phyloP scores from a whole-genome alignment of 2,888 invertebrate genomes.

The Dinocampus coccinellae region DNA sequence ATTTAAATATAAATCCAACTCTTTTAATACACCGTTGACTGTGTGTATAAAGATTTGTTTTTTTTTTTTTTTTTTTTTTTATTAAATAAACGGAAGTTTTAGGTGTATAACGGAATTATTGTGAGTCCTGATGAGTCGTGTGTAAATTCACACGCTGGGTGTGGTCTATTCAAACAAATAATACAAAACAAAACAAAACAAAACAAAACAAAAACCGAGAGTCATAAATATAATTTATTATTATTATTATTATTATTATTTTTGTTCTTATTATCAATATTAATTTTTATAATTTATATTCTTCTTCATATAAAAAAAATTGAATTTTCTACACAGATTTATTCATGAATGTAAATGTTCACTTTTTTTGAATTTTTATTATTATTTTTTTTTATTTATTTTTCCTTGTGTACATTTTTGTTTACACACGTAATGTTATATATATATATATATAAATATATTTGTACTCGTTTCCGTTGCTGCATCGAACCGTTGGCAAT shows the following conservation, averaged over 20 bases:
- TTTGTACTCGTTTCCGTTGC: background rate
- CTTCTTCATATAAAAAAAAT: background rate
- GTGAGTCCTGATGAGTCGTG: background rate
- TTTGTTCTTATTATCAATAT: background rate
- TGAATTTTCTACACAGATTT: background rate
- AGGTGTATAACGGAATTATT: constrained; percentile 17
- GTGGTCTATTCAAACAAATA: no score
- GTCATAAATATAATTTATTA: no score
- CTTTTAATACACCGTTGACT: no score
- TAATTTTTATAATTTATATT: background rate
- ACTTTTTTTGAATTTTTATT: background rate
- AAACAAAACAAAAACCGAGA: no score
- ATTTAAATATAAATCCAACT: background rate
- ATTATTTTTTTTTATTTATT: no score
- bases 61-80: background rate
- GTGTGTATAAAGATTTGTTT: no score
- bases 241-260: constrained; percentile 4
- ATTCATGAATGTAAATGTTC: background rate
- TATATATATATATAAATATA: constrained; percentile 5
- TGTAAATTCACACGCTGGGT: background rate
- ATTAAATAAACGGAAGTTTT: constrained; percentile 5
- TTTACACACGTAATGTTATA: no score
- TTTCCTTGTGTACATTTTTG: no score
- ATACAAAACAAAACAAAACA: no score
- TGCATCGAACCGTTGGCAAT: constrained; percentile 10